These are phyloP conservation scores for Elephantulus edwardii DNA, from an alignment of 2,113 vertebrate genomes.

Conservation along the genomic window DNA sequence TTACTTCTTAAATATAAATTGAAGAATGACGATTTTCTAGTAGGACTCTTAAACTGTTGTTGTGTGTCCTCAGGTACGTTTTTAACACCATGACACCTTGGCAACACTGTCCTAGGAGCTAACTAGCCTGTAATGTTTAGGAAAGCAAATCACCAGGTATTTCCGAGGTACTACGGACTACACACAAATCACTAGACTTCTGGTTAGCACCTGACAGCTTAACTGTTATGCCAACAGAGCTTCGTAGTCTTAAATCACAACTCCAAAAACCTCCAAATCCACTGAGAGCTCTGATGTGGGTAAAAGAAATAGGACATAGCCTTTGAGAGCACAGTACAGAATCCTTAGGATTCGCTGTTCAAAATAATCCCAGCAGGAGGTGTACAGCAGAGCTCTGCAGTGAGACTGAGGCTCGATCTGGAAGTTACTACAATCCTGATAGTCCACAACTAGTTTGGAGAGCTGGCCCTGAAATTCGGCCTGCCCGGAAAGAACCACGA, in stretches of 20 bases:
- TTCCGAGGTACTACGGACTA: neutral
- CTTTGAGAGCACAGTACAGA: neutral
- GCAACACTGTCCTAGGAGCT: neutral
- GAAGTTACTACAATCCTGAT: neutral
- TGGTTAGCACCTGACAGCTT: neutral
- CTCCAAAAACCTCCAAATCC: neutral
- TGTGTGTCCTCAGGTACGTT: neutral
- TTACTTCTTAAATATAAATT: constrained; percentile 59
- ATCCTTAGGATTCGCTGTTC: neutral
- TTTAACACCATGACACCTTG: neutral
- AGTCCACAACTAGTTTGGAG: neutral
- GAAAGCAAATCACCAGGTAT: neutral
- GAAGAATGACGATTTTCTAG: constrained; percentile 49
- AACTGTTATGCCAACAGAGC: neutral
- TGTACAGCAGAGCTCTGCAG: neutral
- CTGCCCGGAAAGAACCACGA: neutral
- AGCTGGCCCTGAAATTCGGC: neutral
- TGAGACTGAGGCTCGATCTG: neutral
- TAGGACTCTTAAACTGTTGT: neutral
- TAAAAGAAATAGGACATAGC: neutral
- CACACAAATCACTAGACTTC: neutral
- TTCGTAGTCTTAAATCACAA: neutral
- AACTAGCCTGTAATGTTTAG: neutral
- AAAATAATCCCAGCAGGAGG: neutral
- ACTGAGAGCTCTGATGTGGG: neutral